phyloP scores from a whole-genome alignment of 1,140 invertebrate genomes.

The Drosophila bipectinata region DNA sequence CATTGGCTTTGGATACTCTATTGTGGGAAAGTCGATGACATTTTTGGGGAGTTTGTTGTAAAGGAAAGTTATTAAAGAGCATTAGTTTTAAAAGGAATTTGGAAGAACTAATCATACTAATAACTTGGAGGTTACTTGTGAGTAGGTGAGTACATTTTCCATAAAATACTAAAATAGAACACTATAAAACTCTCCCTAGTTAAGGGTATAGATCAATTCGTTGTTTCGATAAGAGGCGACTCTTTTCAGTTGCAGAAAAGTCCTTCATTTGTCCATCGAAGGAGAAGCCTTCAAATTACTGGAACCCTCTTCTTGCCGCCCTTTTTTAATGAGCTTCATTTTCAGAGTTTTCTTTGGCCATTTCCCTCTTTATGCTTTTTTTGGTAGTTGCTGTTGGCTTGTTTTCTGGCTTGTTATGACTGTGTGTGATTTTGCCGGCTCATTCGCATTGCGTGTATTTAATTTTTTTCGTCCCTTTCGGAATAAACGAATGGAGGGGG shows the following conservation, averaged over 20 bases:
- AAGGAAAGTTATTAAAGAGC: too few relatives aligned
- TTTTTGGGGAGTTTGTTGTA: neutral
- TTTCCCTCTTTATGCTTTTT: constrained; percentile 15
- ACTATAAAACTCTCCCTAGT: neutral
- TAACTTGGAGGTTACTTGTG: too few relatives aligned
- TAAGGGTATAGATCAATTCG: constrained; percentile 8
- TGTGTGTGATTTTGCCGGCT: constrained; percentile 50
- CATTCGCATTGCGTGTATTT: constrained; percentile 67
- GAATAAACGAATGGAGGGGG: neutral
- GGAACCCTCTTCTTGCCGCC: constrained; percentile 41
- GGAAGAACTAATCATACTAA: too few relatives aligned
- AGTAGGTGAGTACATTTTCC: too few relatives aligned
- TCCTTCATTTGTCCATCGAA: constrained; percentile 34
- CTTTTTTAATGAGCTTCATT: constrained; percentile 74
- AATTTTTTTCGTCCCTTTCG: constrained; percentile 60
- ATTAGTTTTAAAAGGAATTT: too few relatives aligned
- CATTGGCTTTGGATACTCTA: constrained; percentile 39
- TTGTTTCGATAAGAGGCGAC: neutral
- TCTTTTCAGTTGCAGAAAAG: constrained; percentile 17
- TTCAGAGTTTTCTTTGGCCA: constrained; percentile 21
- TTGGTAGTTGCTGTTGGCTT: constrained; percentile 49
- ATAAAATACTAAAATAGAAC: too few relatives aligned
- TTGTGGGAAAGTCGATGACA: neutral
- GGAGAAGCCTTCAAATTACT: constrained; percentile 40
- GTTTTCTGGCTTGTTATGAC: constrained; percentile 67